Percentiles rank a stretch among this genome's conserved stretches.
These are phyloP conservation scores for rabbit (Oryctolagus cuniculus) DNA, from an alignment of 2,113 vertebrate species.

Conservation along the genomic window DNA sequence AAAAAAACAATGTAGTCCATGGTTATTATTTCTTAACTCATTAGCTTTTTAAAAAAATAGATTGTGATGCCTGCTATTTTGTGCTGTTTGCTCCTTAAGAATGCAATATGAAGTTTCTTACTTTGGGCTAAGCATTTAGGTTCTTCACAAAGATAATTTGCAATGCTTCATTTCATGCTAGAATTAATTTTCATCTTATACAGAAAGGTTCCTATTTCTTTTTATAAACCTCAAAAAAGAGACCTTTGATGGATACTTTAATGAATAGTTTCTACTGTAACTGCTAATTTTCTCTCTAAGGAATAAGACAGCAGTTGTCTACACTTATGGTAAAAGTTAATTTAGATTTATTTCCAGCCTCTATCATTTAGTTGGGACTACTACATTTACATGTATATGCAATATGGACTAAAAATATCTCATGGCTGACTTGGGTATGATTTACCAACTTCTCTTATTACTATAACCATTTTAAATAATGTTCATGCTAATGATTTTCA, in stretches of 20 bases:
- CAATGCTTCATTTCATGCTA: background rate
- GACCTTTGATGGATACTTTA: constrained; percentile 5
- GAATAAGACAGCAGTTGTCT: constrained; percentile 20
- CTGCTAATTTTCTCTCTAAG: constrained; percentile 7
- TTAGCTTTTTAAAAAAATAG: constrained; percentile 49
- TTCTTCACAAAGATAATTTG: constrained; percentile 55
- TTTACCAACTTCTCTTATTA: background rate
- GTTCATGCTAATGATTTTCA: constrained; percentile 36
- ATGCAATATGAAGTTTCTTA: constrained; percentile 21
- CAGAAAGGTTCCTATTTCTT: constrained; percentile 10
- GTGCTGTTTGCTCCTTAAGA: constrained; percentile 14
- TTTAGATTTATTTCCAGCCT: background rate
- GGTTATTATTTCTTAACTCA: constrained; percentile 62
- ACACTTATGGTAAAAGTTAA: constrained; percentile 30
- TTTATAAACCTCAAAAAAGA: constrained; percentile 53
- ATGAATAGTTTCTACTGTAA: background rate
- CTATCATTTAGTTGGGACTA: background rate
- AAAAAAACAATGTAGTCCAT: constrained; percentile 38
- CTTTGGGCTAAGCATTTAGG: constrained; percentile 14
- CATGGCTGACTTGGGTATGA: background rate
- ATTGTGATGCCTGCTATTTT: background rate
- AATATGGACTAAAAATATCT: background rate
- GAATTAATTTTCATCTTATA: constrained; percentile 56
- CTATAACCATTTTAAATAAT: background rate
- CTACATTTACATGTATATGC: background rate